These are phyloP conservation scores for Sycobia sp. DNA, from an alignment of 1,140 invertebrate species.

Conservation along the genomic window DNA sequence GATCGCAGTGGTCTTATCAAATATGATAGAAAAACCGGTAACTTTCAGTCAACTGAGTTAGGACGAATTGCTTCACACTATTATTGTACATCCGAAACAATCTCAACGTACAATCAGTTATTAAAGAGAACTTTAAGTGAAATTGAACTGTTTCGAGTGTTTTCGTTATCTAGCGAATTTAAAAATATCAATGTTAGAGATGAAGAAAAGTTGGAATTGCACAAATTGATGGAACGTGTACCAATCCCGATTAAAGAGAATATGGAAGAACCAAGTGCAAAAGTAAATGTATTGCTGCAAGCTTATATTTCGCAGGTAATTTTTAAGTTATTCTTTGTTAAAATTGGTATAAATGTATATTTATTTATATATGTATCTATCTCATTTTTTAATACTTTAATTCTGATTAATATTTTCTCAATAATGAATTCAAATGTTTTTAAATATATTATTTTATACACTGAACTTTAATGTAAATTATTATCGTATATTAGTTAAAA, in stretches of 20 bases:
- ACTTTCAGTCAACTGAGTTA: conserved; percentile 91
- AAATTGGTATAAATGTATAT: background rate
- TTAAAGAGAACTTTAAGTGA: conserved; percentile 96
- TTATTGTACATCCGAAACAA: conserved; percentile 97
- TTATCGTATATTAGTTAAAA: no score
- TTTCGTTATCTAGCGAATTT: conserved; percentile 96
- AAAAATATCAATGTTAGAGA: conserved; percentile 92
- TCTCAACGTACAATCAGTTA: conserved; percentile 95
- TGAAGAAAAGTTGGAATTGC: conserved; percentile 97
- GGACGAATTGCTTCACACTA: conserved; percentile 98
- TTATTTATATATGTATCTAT: no score
- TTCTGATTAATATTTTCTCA: no score
- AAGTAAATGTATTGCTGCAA: conserved; percentile 94
- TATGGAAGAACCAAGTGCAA: conserved; percentile 97
- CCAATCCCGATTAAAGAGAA: conserved; percentile 99
- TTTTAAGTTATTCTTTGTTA: background rate
- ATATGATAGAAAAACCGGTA: conserved; percentile 94
- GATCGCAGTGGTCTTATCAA: conserved; percentile 93
- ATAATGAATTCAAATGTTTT: no score
- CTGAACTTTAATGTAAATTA: no score
- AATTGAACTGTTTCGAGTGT: conserved; percentile 98
- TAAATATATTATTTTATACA: no score
- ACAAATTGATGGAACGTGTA: conserved; percentile 96
- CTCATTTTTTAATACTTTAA: no score
- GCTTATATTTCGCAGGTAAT: conserved; percentile 92